A percentile compares a stretch with the other conserved stretches of the same genome.
These are phyloP conservation scores for Manacus vitellinus DNA, from an alignment of 2,113 vertebrate species.

Conservation along the genomic window DNA sequence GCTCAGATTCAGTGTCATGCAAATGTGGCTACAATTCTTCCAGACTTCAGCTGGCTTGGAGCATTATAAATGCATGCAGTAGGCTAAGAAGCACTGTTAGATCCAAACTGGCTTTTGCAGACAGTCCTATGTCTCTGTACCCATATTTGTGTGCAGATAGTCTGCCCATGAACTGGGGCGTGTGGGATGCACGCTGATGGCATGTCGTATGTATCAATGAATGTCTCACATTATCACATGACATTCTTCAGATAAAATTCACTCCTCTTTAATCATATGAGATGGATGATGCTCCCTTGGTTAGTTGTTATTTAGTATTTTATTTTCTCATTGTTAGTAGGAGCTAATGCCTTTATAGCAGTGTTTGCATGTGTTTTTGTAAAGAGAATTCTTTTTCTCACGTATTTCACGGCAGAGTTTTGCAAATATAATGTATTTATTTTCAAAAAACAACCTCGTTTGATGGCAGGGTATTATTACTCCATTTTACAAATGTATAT, in stretches of 20 bases:
- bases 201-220: not conserved
- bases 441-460: slow-evolving; percentile 2
- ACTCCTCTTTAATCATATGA: not conserved
- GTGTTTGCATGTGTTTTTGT: not conserved
- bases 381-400: not conserved
- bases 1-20: not conserved
- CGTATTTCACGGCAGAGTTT: not conserved
- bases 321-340: not conserved
- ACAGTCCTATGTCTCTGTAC: not conserved
- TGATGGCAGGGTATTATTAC: slow-evolving; percentile 1
- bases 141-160: not conserved
- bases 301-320: not conserved
- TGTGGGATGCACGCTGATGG: too few species aligned
- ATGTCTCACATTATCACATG: not conserved
- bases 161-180: not conserved
- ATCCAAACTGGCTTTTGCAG: not conserved
- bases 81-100: not conserved
- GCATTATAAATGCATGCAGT: not conserved
- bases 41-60: not conserved
- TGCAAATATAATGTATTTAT: not conserved
- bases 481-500: not conserved
- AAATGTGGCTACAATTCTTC: not conserved
- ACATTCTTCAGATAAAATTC: not conserved
- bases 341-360: not conserved
- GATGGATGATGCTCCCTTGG: not conserved